Conservation (phyloP, 2,888 invertebrate genomes). For the Xanthorhoe spadicearia region DNA sequence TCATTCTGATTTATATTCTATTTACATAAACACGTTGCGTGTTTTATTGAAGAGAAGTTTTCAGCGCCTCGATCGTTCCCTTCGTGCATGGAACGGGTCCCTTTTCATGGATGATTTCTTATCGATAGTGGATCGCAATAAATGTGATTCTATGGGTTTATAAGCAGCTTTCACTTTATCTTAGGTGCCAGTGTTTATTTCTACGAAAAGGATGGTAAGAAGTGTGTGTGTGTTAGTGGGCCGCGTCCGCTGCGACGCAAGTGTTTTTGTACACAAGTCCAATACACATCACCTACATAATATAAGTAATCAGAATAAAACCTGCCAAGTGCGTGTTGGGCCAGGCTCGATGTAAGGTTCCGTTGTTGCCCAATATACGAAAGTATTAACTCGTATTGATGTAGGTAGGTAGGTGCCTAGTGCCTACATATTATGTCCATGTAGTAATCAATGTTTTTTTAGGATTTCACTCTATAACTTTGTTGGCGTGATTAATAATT, state of each 20-base stretch:
- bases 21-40: slow-evolving; percentile 19
- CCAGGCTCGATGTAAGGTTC: too few species aligned
- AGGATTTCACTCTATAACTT: too few species aligned
- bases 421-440: too few species aligned
- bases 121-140: slow-evolving; percentile 69
- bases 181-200: slow-evolving; percentile 77
- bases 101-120: slow-evolving; percentile 53
- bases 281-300: slow-evolving; percentile 68
- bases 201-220: slow-evolving; percentile 83
- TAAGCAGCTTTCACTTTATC: slow-evolving; percentile 82
- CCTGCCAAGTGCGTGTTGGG: too few species aligned
- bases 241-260: slow-evolving; percentile 74
- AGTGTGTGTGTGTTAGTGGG: slow-evolving; percentile 82
- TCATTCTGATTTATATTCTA: slow-evolving; percentile 28
- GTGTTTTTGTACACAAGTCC: slow-evolving; percentile 70
- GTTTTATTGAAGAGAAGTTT: slow-evolving; percentile 21
- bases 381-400: too few species aligned
- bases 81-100: slow-evolving; percentile 27
- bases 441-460: too few species aligned
- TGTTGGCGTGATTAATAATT: too few species aligned
- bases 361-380: too few species aligned
- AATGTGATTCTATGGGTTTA: slow-evolving; percentile 77
- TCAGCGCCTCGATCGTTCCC: slow-evolving; percentile 19
- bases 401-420: too few species aligned
- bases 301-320: too few species aligned